These are phyloP conservation scores for Tetragnatha versicolor DNA, from an alignment of 1,140 invertebrate species.

Conservation along the genomic window DNA sequence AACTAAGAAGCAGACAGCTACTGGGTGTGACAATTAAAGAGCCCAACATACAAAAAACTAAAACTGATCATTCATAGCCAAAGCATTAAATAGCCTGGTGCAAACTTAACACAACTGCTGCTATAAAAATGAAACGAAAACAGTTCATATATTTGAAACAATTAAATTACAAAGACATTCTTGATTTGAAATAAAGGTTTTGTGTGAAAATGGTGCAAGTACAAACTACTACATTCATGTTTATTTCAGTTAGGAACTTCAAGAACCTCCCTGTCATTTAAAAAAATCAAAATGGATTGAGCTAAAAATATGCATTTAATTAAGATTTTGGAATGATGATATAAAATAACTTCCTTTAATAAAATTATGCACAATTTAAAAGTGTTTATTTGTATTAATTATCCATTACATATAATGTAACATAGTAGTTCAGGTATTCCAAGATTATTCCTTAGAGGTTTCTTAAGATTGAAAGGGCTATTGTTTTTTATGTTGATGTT, in stretches of 20 bases:
- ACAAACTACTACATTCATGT: background rate
- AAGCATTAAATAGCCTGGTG: conserved; percentile 54
- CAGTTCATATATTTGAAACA: conserved; percentile 30
- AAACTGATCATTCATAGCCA: conserved; percentile 49
- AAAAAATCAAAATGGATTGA: no score
- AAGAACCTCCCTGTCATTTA: no score
- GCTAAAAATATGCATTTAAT: no score
- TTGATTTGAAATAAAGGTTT: background rate
- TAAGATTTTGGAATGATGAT: no score
- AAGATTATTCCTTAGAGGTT: no score
- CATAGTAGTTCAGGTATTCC: no score
- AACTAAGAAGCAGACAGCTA: conserved; percentile 52
- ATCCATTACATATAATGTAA: no score
- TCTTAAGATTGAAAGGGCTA: no score
- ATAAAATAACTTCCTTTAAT: no score
- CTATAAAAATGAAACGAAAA: conserved; percentile 34
- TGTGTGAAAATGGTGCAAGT: conserved; percentile 13
- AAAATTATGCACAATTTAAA: no score
- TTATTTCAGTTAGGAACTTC: background rate
- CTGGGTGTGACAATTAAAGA: conserved; percentile 32
- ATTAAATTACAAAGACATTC: conserved; percentile 45
- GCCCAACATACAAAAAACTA: conserved; percentile 44
- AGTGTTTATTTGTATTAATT: no score
- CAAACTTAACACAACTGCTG: conserved; percentile 52
- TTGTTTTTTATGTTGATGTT: no score